These are phyloP conservation scores for Chrysomallon squamiferum DNA, from an alignment of 1,140 invertebrate genomes.

Conservation along the genomic window DNA sequence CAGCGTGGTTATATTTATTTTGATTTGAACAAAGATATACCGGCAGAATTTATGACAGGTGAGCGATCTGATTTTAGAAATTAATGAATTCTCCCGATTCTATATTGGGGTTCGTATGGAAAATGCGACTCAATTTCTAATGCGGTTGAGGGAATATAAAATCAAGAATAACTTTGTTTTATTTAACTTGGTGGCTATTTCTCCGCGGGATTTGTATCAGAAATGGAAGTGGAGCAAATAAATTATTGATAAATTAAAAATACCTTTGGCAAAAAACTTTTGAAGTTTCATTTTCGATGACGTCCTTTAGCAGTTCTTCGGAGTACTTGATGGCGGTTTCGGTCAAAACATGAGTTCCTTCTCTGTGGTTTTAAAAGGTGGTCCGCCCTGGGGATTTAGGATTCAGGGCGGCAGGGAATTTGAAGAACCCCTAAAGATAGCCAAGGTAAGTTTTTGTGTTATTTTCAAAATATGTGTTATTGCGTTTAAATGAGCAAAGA, in stretches of 20 bases:
- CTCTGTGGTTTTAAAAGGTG: slow-evolving; percentile 72
- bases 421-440: slow-evolving; percentile 52
- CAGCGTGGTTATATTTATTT: no score
- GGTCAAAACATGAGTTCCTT: slow-evolving; percentile 51
- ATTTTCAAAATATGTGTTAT: no score
- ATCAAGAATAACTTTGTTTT: no score
- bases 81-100: slow-evolving; percentile 5
- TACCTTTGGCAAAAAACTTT: not conserved
- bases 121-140: not conserved
- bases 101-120: slow-evolving; percentile 1
- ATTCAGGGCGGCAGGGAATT: slow-evolving; percentile 72
- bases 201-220: no score
- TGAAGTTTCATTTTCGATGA: not conserved
- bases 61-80: not conserved
- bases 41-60: no score
- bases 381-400: slow-evolving; percentile 88
- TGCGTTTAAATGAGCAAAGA: no score
- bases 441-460: slow-evolving; percentile 48
- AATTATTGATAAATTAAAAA: not conserved
- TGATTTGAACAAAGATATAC: no score
- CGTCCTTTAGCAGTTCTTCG: not conserved
- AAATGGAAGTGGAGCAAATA: no score
- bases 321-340: slow-evolving; percentile 52
- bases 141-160: no score
- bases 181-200: no score